Conservation (phyloP, 2,888 invertebrate genomes). For the Ophion slaviceki region DNA sequence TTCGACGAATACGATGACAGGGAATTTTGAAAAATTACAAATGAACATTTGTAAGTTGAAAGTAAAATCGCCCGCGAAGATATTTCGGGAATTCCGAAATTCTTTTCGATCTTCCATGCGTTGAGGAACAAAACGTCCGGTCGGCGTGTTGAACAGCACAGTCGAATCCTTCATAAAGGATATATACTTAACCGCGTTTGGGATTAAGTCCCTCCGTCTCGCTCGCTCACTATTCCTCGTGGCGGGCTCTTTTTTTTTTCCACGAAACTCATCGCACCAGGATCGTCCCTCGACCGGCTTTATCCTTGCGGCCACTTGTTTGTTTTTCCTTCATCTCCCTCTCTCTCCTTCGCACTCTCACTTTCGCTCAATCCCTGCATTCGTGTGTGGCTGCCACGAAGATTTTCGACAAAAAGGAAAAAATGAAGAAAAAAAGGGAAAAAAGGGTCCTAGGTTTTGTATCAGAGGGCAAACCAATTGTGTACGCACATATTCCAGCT, state of each 20-base stretch:
- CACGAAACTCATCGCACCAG: conserved; percentile 75
- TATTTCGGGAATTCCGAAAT: conserved; percentile 30
- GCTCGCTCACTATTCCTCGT: conserved; percentile 15
- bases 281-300: conserved; percentile 71
- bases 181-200: conserved; percentile 25
- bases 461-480: conserved; percentile 1
- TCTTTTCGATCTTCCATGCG: conserved; percentile 5
- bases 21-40: no score
- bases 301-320: conserved; percentile 71
- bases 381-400: conserved; percentile 39
- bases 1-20: no score
- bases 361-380: conserved; percentile 28
- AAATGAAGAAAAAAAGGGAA: conserved; percentile 2
- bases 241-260: conserved; percentile 71
- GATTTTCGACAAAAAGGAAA: conserved; percentile 25
- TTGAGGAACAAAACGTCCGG: conserved; percentile 26
- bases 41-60: not conserved
- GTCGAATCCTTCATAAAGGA: conserved; percentile 52
- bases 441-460: conserved; percentile 7
- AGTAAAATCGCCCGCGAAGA: not conserved
- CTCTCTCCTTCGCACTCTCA: conserved; percentile 17
- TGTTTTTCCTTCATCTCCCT: conserved; percentile 71
- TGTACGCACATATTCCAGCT: not conserved
- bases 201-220: conserved; percentile 41
- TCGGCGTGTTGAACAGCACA: conserved; percentile 26